Conservation (phyloP, 1,140 invertebrate genomes). For the Drosophila takahashii region DNA sequence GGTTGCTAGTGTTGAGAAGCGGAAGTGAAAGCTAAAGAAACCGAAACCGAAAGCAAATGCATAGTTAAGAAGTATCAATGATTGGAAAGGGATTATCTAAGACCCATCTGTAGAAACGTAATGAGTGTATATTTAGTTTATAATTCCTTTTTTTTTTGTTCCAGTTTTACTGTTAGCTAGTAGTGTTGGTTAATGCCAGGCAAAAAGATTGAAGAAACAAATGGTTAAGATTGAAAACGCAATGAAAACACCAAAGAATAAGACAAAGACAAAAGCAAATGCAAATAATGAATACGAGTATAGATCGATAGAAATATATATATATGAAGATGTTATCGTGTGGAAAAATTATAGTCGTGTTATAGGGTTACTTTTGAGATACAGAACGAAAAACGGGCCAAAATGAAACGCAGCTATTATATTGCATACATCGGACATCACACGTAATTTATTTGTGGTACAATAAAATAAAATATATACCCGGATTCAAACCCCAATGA, state of each 20-base stretch:
- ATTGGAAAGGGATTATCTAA: not conserved
- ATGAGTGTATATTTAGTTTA: slow-evolving; percentile 11
- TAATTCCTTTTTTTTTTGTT: not conserved
- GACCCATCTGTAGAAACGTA: slow-evolving; percentile 13
- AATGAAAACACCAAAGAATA: slow-evolving; percentile 73
- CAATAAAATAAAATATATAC: slow-evolving; percentile 9
- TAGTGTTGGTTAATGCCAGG: slow-evolving; percentile 45
- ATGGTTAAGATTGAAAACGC: slow-evolving; percentile 69
- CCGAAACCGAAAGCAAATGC: slow-evolving; percentile 50
- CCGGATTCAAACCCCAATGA: not conserved
- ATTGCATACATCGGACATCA: not conserved
- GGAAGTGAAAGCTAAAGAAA: not conserved
- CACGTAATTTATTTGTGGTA: not conserved
- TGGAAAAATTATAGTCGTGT: slow-evolving; percentile 20
- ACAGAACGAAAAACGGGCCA: slow-evolving; percentile 7
- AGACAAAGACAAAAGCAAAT: slow-evolving; percentile 38
- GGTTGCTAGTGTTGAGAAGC: slow-evolving; percentile 1
- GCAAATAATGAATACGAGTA: slow-evolving; percentile 24
- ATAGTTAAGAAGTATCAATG: slow-evolving; percentile 26
- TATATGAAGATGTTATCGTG: slow-evolving; percentile 19
- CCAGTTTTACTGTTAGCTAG: slow-evolving; percentile 13
- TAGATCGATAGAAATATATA: slow-evolving; percentile 28
- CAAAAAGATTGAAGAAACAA: slow-evolving; percentile 19
- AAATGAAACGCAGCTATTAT: slow-evolving; percentile 18
- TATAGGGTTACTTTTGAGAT: slow-evolving; percentile 23